Evolutionary conservation across 1,140 invertebrate species (phyloP).

Genomic region (Hypothenemus hampei): DNA sequence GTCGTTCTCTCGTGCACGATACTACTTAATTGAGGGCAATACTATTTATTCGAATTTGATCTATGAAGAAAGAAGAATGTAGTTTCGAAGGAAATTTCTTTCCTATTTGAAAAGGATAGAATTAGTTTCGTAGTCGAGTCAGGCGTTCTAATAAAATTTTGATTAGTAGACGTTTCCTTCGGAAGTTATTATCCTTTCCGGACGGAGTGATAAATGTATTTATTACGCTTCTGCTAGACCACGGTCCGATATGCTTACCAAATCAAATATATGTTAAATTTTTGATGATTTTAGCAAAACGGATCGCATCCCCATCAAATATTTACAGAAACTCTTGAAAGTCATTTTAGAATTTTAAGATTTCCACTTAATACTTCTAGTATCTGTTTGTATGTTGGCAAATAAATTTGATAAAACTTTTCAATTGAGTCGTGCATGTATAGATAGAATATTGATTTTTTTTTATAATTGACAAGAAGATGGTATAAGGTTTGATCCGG

Average conservation of each 20-base stretch:
- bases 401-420: not conserved
- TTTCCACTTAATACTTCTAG: not conserved
- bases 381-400: not conserved
- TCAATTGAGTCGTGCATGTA: too few relatives aligned
- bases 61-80: too few relatives aligned
- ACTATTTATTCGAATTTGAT: too few relatives aligned
- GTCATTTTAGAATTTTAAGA: slow-evolving; percentile 7
- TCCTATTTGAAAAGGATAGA: too few relatives aligned
- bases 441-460: too few relatives aligned
- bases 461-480: slow-evolving; percentile 24
- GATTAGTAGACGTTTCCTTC: slow-evolving; percentile 23
- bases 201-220: slow-evolving; percentile 22
- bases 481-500: slow-evolving; percentile 23
- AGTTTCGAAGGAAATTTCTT: too few relatives aligned
- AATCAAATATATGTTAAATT: slow-evolving; percentile 16
- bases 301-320: slow-evolving; percentile 1
- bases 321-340: slow-evolving; percentile 8
- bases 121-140: too few relatives aligned
- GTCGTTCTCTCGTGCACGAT: too few relatives aligned
- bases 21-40: too few relatives aligned
- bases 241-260: slow-evolving; percentile 10
- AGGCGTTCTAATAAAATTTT: slow-evolving; percentile 23
- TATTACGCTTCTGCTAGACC: slow-evolving; percentile 14
- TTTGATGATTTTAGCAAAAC: slow-evolving; percentile 13
- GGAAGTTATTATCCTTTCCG: slow-evolving; percentile 19